Percentiles rank a stretch among this genome's conserved stretches.
phyloP scores from a whole-genome alignment of 2,888 invertebrate genomes.

The Metopia argyrocephala region DNA sequence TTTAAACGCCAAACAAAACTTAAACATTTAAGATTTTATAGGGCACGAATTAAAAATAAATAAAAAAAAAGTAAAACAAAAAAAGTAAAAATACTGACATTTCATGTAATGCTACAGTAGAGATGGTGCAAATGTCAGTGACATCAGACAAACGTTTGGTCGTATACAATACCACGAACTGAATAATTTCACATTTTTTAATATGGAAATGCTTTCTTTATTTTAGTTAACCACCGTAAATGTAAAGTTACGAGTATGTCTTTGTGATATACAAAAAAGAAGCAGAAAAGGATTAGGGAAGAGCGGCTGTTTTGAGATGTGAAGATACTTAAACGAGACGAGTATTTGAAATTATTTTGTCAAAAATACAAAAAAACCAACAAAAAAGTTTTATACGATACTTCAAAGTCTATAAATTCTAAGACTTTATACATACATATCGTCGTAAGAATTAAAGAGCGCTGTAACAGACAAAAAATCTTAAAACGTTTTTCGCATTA shows the following conservation, averaged over 20 bases:
- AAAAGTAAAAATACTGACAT: not conserved
- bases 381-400: too few species aligned
- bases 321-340: not conserved
- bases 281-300: not conserved
- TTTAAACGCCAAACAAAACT: too few species aligned
- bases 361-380: not conserved
- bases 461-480: too few species aligned
- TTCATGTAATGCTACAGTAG: slow-evolving; percentile 2
- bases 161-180: not conserved
- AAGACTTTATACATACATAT: too few species aligned
- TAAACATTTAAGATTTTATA: too few species aligned
- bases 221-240: not conserved
- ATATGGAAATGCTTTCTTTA: too few species aligned
- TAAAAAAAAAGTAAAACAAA: not conserved
- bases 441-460: too few species aligned
- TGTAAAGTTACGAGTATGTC: not conserved
- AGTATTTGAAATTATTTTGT: not conserved
- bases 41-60: too few species aligned
- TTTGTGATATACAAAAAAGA: not conserved
- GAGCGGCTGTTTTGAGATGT: not conserved
- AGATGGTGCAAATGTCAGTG: slow-evolving; percentile 39
- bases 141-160: slow-evolving; percentile 21
- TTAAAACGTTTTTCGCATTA: too few species aligned
- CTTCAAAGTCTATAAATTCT: too few species aligned
- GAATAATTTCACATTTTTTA: not conserved